Evolutionary conservation across 2,888 invertebrate genomes (phyloP).

Genomic region (Drosophila atroscutellata): DNA sequence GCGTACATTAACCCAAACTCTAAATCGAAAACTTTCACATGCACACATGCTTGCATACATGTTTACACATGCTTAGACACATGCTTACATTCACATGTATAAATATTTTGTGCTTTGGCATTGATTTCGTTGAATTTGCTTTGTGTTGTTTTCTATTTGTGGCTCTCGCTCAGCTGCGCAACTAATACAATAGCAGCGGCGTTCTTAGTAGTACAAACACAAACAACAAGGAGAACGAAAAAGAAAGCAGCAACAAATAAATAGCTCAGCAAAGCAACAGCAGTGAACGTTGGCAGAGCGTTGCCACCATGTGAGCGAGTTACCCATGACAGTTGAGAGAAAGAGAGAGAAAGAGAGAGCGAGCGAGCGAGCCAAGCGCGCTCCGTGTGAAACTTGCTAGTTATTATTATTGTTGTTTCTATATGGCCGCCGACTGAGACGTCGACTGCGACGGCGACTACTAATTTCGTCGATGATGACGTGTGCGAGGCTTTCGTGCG

Average conservation of each 20-base stretch:
- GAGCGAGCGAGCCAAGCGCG: neutral
- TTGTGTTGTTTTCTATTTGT: conserved; percentile 68
- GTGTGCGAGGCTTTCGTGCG: conserved; percentile 69
- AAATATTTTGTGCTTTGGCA: conserved; percentile 28
- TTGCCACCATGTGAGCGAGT: conserved; percentile 42
- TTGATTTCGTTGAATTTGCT: conserved; percentile 47
- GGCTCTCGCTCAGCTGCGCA: conserved; percentile 45
- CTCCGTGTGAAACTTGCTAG: neutral
- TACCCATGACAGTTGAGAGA: conserved; percentile 28
- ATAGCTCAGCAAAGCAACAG: conserved; percentile 28
- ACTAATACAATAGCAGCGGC: conserved; percentile 14
- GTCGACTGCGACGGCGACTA: conserved; percentile 28
- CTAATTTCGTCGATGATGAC: conserved; percentile 80
- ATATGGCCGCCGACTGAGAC: conserved; percentile 24
- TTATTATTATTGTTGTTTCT: conserved; percentile 27
- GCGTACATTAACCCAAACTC: conserved; percentile 40
- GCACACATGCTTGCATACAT: neutral
- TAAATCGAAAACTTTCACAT: conserved; percentile 24
- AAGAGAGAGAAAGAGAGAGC: conserved; percentile 12
- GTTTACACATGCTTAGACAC: neutral
- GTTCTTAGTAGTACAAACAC: conserved; percentile 14
- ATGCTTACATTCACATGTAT: conserved; percentile 4
- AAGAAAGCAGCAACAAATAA: conserved; percentile 56
- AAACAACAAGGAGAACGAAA: conserved; percentile 19
- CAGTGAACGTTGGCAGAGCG: conserved; percentile 28